A percentile compares a stretch with the other conserved stretches of the same genome.
Conservation (phyloP, 2,797 vertebrate genomes). For the Varecia variegata region DNA sequence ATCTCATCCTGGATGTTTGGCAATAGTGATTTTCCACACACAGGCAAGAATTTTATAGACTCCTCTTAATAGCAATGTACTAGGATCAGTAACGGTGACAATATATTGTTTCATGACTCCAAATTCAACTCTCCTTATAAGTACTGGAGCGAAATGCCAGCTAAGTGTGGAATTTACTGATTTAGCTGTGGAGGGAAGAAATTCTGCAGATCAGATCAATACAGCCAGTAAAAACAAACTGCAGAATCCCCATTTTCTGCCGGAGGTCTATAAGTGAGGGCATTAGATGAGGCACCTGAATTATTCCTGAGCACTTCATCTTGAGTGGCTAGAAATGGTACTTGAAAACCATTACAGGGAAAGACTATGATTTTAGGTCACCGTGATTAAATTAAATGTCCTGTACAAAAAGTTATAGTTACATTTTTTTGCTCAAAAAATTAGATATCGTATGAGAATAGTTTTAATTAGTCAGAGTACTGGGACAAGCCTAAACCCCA, state of each 20-base stretch:
- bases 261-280: slow-evolving; percentile 79
- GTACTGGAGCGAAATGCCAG: slow-evolving; percentile 61
- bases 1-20: slow-evolving; percentile 39
- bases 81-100: slow-evolving; percentile 65
- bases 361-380: slow-evolving; percentile 57
- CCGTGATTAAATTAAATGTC: slow-evolving; percentile 54
- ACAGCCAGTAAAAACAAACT: slow-evolving; percentile 80
- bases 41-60: slow-evolving; percentile 77
- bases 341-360: slow-evolving; percentile 57
- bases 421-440: slow-evolving; percentile 64
- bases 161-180: slow-evolving; percentile 76
- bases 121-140: slow-evolving; percentile 70
- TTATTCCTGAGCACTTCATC: slow-evolving; percentile 72
- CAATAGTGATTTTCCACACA: slow-evolving; percentile 61
- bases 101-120: slow-evolving; percentile 73
- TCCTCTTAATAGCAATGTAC: slow-evolving; percentile 71
- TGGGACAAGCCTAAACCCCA: slow-evolving; percentile 68
- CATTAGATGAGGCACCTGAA: slow-evolving; percentile 64
- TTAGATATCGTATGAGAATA: slow-evolving; percentile 75
- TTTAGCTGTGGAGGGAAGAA: slow-evolving; percentile 73
- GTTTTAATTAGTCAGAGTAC: slow-evolving; percentile 77
- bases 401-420: slow-evolving; percentile 58
- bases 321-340: slow-evolving; percentile 57
- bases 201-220: slow-evolving; percentile 75
- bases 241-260: slow-evolving; percentile 80